phyloP scores from a whole-genome alignment of 2,888 invertebrate species.

The Caradrina clavipalpis region DNA sequence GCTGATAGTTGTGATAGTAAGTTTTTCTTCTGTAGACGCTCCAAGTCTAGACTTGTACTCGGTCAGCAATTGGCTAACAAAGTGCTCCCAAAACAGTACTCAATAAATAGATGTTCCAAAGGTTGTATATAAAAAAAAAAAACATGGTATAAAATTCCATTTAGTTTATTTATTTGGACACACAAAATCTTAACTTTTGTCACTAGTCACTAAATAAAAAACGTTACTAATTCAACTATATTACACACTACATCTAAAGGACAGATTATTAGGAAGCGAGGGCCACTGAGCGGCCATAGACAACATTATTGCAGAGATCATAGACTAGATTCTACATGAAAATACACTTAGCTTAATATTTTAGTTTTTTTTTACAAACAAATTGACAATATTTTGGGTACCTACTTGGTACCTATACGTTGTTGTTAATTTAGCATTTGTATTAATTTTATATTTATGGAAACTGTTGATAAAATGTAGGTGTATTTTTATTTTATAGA shows the following conservation, averaged over 20 bases:
- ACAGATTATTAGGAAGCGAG: constrained; percentile 82
- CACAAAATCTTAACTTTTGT: constrained; percentile 56
- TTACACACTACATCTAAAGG: constrained; percentile 70
- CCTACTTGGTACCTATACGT: not conserved
- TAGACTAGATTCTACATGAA: constrained; percentile 87
- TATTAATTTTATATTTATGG: not conserved
- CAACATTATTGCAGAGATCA: constrained; percentile 87
- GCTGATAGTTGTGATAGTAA: too few species aligned
- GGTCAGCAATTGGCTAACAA: too few species aligned
- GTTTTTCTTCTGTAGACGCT: too few species aligned
- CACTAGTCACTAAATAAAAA: constrained; percentile 59
- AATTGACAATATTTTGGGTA: not conserved
- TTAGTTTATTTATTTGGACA: constrained; percentile 61
- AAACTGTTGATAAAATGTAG: not conserved
- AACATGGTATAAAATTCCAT: constrained; percentile 21
- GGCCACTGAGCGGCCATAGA: constrained; percentile 62
- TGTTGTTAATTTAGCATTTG: too few species aligned
- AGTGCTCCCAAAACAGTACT: too few species aligned
- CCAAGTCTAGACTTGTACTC: too few species aligned
- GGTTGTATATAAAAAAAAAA: constrained; percentile 1
- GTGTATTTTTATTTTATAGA: too few species aligned
- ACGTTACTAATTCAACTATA: constrained; percentile 47
- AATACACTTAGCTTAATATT: constrained; percentile 39
- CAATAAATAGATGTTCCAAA: too few species aligned
- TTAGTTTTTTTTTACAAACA: constrained; percentile 24